Evolutionary conservation across 2,797 vertebrate species (phyloP), one percentile per base, ranked within the genome.

Genomic region (Sebastes iracundus): DNA sequence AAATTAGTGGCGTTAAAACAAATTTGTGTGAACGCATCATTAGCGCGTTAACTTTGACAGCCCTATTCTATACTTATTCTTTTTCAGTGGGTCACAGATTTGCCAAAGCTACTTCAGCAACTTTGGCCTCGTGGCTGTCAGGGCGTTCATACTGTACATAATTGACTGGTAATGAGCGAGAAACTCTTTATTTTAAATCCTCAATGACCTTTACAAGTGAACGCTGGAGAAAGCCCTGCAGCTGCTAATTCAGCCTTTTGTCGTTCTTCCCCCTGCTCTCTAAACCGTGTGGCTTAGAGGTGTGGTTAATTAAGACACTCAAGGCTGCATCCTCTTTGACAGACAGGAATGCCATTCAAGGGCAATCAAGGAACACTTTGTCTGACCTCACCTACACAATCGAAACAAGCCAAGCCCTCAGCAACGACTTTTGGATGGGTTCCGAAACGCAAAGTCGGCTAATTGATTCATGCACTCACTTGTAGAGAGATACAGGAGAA

Each of bases 281-380:
- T 82, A 86, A 89, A 92, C 87, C 61, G 35, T 82, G 81, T 62
- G 77, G 82, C 74, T 83, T 83, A 66, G 22, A 42, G 62, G 22
- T 64, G 62, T 83, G 92, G 83, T 92, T 95, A 93, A 96, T 96
- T 94, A 94, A 93, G 90, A 90, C 79, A 88, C 90, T 84, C 12
- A 77, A 83, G 90, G 90, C 90, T 67, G 83, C 77, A 61, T 93
- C 86, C 75, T 83, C 75, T 82, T 80, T 88, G 87, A 91, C 81
- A 23, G 86, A 73, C 88, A 86, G 87, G 87, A 87, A 89, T 84
- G 86, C 82, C 81, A 77, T 91, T 90, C 90, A 90, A 87, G 88
- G 90, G 68, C 84, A 87, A 84, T 88, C 83, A 91, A 81, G 81
- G 81, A 88, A 74, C 72, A 80, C 75, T 88, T 82, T 80, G 80